These are phyloP conservation scores for Hyaena hyaena DNA, from an alignment of 2,113 vertebrate species.

Conservation along the genomic window DNA sequence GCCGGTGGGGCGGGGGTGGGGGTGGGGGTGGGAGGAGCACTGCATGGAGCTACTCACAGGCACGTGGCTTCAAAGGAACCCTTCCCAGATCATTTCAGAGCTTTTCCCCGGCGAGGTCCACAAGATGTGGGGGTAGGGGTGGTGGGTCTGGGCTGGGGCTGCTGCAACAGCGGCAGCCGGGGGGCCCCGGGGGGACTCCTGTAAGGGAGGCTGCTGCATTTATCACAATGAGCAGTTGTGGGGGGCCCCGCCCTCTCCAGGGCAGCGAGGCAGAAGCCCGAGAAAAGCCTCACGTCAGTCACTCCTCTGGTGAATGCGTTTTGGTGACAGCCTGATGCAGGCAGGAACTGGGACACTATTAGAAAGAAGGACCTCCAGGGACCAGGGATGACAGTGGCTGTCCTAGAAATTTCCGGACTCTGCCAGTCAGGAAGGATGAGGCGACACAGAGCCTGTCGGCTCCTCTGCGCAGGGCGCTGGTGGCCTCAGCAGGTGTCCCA, in stretches of 20 bases:
- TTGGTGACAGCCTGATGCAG: fast-evolving
- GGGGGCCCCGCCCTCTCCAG: background rate
- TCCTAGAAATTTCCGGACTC: constrained; percentile 66
- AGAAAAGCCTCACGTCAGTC: background rate
- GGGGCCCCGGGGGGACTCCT: background rate
- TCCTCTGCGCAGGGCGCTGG: background rate
- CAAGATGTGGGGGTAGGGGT: fast-evolving
- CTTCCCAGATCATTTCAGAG: fast-evolving
- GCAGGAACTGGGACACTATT: constrained; percentile 37
- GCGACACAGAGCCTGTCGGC: background rate
- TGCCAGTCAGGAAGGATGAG: constrained; percentile 57
- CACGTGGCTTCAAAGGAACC: background rate
- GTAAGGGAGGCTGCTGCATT: background rate
- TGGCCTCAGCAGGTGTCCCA: constrained; percentile 42
- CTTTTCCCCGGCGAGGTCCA: fast-evolving
- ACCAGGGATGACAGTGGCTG: background rate
- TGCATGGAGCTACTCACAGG: fast-evolving
- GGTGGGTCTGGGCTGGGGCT: background rate
- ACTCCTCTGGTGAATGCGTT: fast-evolving
- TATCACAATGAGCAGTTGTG: background rate
- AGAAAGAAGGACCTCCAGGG: constrained; percentile 67
- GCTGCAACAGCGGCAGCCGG: fast-evolving
- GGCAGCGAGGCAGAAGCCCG: fast-evolving
- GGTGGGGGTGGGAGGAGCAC: background rate
- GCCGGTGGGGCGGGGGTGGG: background rate